Evolutionary conservation across 2,888 invertebrate species (phyloP), one percentile per base, ranked within the genome.

Genomic region (Meta bourneti): DNA sequence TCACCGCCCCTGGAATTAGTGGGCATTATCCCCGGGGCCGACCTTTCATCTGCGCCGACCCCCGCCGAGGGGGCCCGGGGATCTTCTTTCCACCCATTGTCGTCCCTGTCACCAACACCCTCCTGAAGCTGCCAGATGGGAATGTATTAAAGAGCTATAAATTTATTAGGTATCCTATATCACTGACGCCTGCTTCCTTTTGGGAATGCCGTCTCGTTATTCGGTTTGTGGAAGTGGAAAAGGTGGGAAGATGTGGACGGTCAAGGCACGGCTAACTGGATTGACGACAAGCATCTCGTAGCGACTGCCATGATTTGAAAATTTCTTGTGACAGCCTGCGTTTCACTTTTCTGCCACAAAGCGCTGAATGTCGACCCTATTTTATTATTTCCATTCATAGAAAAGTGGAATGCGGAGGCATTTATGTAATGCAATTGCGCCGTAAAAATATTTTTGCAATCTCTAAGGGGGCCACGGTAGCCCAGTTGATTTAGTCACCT

Each of bases 1-100:
- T 80, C 87, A 20, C 88, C 80, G 81, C 54, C 81, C 88, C 81
- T 61, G 49, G 88, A 81, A 88, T 88, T 81, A 88, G 81, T 13
- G 49, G 81, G 79, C 84, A 52, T 69, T 80, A 69, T 80, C 61
- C 80, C 61, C 61, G 19, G 75, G 75, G 70, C 34, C 84, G 16
- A 16, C 61, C 78, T 86, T 86, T 86, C 61, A 86, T 86, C 49
- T 49, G 4, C 34, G 80, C 79, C 86, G 86, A 51, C 70, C 84
- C 86, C 77, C 34, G 74, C 74, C 11, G 77, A 72, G 74, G 48
- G 48, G 74, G 54, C 77, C 61, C 69, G n/a, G 77, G 85, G 49
- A 74, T 72, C 34, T 71, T 71, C 86, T 70, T 69, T 70, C 13
- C 49, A 11, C 20, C 79, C 69, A 81, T 88, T 88, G 88, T 88